Evolutionary conservation across 2,113 vertebrate species (phyloP).

Genomic region (Pachycephala philippinensis): DNA sequence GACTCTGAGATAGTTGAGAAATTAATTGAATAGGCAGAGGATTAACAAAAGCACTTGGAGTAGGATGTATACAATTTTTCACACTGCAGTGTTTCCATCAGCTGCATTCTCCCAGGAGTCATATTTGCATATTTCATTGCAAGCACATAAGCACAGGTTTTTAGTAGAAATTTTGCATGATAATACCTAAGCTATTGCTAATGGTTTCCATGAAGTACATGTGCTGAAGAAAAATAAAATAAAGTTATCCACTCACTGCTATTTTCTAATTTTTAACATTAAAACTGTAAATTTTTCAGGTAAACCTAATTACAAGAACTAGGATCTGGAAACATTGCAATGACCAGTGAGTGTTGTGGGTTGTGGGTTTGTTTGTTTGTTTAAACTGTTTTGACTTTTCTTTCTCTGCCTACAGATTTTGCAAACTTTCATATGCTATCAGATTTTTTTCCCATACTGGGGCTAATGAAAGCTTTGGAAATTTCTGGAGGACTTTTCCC

Average conservation of each 20-base stretch:
- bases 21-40: background rate
- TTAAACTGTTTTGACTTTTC: background rate
- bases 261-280: background rate
- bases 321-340: background rate
- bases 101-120: background rate
- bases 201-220: background rate
- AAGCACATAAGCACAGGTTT: background rate
- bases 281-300: background rate
- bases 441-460: background rate
- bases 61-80: background rate
- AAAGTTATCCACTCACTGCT: background rate
- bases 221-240: background rate
- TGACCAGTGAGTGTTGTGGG: background rate
- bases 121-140: background rate
- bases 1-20: background rate
- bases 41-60: background rate
- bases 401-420: background rate
- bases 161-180: background rate
- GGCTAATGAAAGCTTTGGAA: background rate
- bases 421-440: background rate
- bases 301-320: background rate
- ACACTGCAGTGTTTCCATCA: background rate
- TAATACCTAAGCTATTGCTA: background rate
- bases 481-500: background rate
- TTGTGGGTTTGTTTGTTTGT: background rate